A percentile compares a stretch with the other conserved stretches of the same genome.
phyloP scores from a whole-genome alignment of 92 coral and sea anemone species.

The Heliopora coerulea region DNA sequence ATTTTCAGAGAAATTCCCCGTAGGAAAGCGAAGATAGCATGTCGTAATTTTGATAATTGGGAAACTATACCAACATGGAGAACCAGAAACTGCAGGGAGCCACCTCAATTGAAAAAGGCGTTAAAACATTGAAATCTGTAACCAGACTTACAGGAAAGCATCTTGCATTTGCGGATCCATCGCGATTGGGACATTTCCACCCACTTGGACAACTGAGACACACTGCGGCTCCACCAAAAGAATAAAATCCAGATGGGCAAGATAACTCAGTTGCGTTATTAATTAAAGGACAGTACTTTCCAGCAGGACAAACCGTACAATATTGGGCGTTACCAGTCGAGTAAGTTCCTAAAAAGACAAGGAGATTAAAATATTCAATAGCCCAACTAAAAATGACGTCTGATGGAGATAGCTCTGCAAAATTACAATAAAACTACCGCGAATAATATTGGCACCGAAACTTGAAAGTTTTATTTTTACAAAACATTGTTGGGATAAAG shows the following conservation, averaged over 20 bases:
- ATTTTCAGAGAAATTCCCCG: too few species aligned
- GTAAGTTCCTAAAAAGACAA: constrained; percentile 66
- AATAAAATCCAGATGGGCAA: constrained; percentile 73
- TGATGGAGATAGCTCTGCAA: too few species aligned
- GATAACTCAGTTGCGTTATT: constrained; percentile 38
- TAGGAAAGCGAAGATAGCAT: too few species aligned
- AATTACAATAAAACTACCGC: too few species aligned
- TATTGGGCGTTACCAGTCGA: constrained; percentile 67
- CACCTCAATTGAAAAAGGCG: not conserved
- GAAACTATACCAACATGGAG: not conserved
- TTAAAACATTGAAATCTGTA: not conserved
- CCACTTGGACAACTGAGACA: constrained; percentile 87
- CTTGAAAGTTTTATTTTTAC: too few species aligned
- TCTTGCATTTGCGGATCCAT: constrained; percentile 83
- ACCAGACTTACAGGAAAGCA: constrained; percentile 77
- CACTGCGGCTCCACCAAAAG: constrained; percentile 65
- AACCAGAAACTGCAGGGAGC: not conserved
- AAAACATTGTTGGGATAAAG: too few species aligned
- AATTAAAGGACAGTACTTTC: constrained; percentile 73
- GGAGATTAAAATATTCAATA: not conserved
- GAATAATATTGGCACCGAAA: too few species aligned
- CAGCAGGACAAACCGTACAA: constrained; percentile 80
- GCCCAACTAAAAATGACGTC: too few species aligned
- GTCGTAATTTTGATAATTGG: too few species aligned
- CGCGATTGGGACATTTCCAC: constrained; percentile 70